These are phyloP conservation scores for Hoplostethus atlanticus DNA, from an alignment of 2,797 vertebrate species.

Conservation along the genomic window DNA sequence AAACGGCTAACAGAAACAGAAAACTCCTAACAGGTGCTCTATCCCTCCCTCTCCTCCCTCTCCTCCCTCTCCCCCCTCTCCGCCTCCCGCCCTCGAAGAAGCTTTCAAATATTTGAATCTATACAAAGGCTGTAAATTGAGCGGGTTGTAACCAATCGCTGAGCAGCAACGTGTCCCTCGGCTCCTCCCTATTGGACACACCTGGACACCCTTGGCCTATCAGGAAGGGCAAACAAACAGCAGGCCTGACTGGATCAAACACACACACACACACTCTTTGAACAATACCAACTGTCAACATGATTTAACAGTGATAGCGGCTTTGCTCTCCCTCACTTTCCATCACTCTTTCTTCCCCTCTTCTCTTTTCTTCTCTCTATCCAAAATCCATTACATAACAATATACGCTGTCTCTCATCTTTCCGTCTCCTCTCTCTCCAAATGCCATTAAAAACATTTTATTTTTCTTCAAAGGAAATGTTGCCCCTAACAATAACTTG, in stretches of 20 bases:
- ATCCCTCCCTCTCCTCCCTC: slow-evolving; percentile 7
- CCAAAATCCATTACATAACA: neutral
- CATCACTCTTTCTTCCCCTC: slow-evolving; percentile 4
- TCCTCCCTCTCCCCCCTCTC: neutral
- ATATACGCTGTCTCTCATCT: slow-evolving; percentile 8
- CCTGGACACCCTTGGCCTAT: slow-evolving; percentile 57
- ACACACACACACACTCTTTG: slow-evolving; percentile 9
- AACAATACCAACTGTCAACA: slow-evolving; percentile 24
- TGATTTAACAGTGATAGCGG: neutral
- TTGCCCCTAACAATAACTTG: slow-evolving; percentile 14
- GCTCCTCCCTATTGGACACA: slow-evolving; percentile 50
- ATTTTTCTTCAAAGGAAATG: slow-evolving; percentile 34
- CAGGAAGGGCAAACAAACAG: slow-evolving; percentile 48
- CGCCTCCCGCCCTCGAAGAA: neutral
- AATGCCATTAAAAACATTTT: slow-evolving; percentile 13
- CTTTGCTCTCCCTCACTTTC: neutral
- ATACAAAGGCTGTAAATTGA: slow-evolving; percentile 70
- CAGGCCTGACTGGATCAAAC: slow-evolving; percentile 20
- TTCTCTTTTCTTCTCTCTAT: slow-evolving; percentile 6
- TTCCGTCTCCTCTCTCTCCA: neutral
- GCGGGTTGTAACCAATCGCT: slow-evolving; percentile 64
- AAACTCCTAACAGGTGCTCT: slow-evolving; percentile 38
- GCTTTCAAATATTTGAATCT: slow-evolving; percentile 80
- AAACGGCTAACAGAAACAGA: slow-evolving; percentile 21
- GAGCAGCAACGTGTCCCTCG: slow-evolving; percentile 35